Base-by-base conservation (phyloP, 2,888 invertebrate species). In the Parnassius orleans region DNA sequence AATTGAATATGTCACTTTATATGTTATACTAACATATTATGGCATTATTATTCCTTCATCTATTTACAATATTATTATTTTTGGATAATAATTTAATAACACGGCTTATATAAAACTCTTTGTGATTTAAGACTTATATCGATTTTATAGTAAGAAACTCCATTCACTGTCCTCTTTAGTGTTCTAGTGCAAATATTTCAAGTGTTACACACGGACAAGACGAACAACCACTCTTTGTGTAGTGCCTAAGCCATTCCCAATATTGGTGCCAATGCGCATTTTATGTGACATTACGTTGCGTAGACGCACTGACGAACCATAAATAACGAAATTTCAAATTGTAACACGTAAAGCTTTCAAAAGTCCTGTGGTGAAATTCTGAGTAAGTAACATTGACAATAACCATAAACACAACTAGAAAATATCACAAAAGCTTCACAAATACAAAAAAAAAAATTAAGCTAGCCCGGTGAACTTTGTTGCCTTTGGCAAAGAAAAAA, bases 271-370 rank as follows among this genome's bases (percentile, higher is more conserved):
- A 83, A 84, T 84, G 81, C 80, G 73, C 70, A 51, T 57, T 70
- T 73, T 68, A 70, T 73, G 88, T 87, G 88, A 86, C 83, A 69
- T 66, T 69, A 74, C 68, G 88, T 90, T 90, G 90, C 90, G 90
- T 88, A 80, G 89, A 90, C 90, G 88, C 87, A 85, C 88, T 87
- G 86, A 75, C 73, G 68, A 68, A 71, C 58, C 65, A 65, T 69
- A 67, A 66, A 63, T 57, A 65, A 52, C 64, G 68, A 68, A 66
- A 70, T 66, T 56, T 58, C 55, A 69, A 60, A 70, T 41, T 15
- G 53, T 55, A 53, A 57, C 48, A 64, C 47, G 41, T 58, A 58
- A 59, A 56, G 62, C 54, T 43, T 59, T 63, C 53, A 58, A 12
- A 51, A 58, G 58, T 51, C 52, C 51, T 54, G 62, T 58, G 43